Base-by-base conservation (phyloP, 2,888 invertebrate species). In the Morpho helenor region DNA sequence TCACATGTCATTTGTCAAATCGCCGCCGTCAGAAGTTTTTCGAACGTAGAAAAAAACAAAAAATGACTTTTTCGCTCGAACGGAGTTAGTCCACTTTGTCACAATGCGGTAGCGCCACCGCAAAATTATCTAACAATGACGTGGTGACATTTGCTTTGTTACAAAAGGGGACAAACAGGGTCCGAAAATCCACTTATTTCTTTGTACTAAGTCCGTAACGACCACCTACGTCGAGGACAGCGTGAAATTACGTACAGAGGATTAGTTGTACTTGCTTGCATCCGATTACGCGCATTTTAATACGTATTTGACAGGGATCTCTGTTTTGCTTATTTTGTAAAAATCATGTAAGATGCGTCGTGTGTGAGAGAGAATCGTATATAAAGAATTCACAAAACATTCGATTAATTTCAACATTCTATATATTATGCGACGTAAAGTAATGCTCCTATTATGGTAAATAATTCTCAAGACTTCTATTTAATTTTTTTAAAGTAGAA, bases 41-140 rank as follows among this genome's bases (percentile, higher is more conserved):
- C 44, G 22, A 47, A 50, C 44, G 47, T 51, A 39, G 43, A 51
- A 49, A 58, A 16, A 49, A 8, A 61, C 75, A 85, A 87, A 87
- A 85, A 76, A 67, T 84, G 84, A 85, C 84, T 86, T 83, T 80
- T 74, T 69, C 66, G 66, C 71, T 66, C 75, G 74, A 76, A 76
- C 70, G 61, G 67, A 46, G 22, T 53, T 52, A 56, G 49, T 56
- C 50, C 48, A 57, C 51, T 63, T 52, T 50, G 56, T 65, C 49
- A 61, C 62, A 62, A 60, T 57, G 61, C 59, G 68, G 82, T 84
- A 90, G 89, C 89, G 89, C 89, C 89, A 88, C 82, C 79, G 74
- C 67, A 76, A 75, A 76, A 80, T 80, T 69, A 70, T 65, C 44
- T 65, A 50, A 81, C 78, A 83, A 81, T 75, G 67, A 70, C 63